Percentiles rank a stretch among this genome's conserved stretches.
phyloP scores from a whole-genome alignment of 2,113 vertebrate species.

The Malaclemys terrapin region DNA sequence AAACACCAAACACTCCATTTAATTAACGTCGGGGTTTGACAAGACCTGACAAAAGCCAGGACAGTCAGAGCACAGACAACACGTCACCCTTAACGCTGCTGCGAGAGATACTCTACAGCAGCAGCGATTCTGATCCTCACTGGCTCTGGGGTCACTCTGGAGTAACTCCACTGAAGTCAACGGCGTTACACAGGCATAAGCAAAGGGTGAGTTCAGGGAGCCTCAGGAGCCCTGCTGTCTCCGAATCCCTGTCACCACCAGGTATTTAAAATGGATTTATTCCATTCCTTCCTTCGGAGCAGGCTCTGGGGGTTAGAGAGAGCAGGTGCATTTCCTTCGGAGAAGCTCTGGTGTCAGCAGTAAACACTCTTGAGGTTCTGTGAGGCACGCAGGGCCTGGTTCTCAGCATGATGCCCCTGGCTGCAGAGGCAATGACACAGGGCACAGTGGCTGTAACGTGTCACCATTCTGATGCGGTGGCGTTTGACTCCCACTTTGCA shows the following conservation, averaged over 20 bases:
- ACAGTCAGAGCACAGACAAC: neutral
- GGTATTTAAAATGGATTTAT: conserved; percentile 11
- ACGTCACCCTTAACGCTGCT: neutral
- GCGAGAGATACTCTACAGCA: neutral
- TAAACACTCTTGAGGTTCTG: neutral
- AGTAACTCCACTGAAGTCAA: neutral
- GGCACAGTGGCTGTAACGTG: neutral
- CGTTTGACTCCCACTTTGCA: neutral
- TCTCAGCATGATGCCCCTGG: neutral
- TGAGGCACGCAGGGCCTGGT: neutral
- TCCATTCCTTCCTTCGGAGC: neutral
- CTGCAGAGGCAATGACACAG: neutral
- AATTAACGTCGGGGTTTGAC: conserved; percentile 27
- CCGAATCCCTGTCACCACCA: neutral
- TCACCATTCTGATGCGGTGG: neutral
- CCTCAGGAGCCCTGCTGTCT: neutral
- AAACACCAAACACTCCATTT: conserved; percentile 47
- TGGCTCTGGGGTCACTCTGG: neutral
- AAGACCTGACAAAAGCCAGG: conserved; percentile 55
- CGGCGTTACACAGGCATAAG: accelerated
- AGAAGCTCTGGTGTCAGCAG: neutral
- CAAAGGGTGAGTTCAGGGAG: neutral
- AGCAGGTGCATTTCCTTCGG: neutral
- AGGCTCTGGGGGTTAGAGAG: accelerated
- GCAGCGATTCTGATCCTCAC: accelerated